Evolutionary conservation across 1,140 invertebrate species (phyloP).

Genomic region (Drosophila sproati): DNA sequence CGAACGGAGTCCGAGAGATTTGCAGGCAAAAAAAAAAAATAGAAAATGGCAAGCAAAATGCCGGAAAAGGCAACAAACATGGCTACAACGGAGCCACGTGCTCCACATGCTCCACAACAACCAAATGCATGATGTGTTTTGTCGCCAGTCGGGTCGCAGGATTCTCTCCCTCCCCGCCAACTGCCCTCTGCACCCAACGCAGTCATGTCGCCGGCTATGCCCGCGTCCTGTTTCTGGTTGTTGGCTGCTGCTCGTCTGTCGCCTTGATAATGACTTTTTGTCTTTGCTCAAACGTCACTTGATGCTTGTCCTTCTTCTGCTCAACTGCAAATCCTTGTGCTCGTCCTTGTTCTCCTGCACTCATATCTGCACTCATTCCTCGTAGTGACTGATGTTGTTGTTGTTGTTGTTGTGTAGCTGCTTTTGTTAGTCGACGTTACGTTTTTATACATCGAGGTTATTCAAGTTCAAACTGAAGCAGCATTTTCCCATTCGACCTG

Average conservation of each 20-base stretch:
- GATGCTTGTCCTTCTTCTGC: constrained; percentile 53
- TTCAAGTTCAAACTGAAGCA: constrained; percentile 62
- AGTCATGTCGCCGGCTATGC: neutral
- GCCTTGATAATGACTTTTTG: constrained; percentile 82
- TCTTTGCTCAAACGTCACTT: constrained; percentile 80
- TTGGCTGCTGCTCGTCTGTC: constrained; percentile 30
- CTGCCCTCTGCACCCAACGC: neutral
- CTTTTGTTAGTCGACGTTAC: constrained; percentile 66
- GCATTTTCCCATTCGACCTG: neutral
- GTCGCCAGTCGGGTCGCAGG: constrained; percentile 9
- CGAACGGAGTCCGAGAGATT: neutral
- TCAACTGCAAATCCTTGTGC: neutral
- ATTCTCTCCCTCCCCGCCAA: neutral
- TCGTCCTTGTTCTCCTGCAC: neutral
- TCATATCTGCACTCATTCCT: constrained; percentile 3
- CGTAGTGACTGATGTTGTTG: neutral
- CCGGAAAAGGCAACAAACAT: constrained; percentile 80
- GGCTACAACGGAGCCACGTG: constrained; percentile 67
- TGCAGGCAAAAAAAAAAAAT: constrained; percentile 20
- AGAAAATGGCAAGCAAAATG: constrained; percentile 76
- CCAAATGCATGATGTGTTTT: constrained; percentile 14
- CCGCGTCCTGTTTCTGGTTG: constrained; percentile 4
- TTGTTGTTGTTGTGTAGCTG: constrained; percentile 21
- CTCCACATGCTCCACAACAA: constrained; percentile 60
- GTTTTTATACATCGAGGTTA: constrained; percentile 74